Evolutionary conservation across 1,140 invertebrate genomes (phyloP).

Genomic region (Magallana gigas): DNA sequence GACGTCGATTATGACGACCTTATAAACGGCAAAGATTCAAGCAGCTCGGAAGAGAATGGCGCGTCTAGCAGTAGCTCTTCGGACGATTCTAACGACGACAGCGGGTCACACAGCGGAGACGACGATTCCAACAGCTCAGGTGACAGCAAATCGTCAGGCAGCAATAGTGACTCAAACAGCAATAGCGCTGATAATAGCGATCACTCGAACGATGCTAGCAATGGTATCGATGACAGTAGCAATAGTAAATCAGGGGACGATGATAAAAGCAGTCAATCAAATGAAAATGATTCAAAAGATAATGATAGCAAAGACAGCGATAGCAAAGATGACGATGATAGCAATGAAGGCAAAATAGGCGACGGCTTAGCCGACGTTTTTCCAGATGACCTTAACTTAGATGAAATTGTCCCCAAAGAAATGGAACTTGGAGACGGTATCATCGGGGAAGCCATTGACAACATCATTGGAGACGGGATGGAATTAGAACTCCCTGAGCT

Average conservation of each 20-base stretch:
- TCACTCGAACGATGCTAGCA: background rate
- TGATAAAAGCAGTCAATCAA: background rate
- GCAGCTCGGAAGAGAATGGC: background rate
- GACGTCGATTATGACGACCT: background rate
- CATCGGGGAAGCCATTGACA: constrained; percentile 2
- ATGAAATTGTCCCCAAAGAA: constrained; percentile 7
- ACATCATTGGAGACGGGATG: background rate
- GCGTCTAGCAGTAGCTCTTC: too few relatives aligned
- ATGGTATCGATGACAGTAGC: background rate
- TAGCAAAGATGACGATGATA: background rate
- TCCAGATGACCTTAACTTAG: background rate
- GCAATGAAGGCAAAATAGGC: background rate
- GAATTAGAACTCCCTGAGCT: constrained; percentile 15
- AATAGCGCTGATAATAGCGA: background rate
- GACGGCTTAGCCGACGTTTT: background rate
- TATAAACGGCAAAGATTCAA: background rate
- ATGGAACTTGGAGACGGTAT: constrained; percentile 7
- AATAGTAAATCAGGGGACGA: background rate
- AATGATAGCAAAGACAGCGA: background rate
- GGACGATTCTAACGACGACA: background rate
- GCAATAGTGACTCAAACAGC: background rate
- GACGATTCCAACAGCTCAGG: background rate
- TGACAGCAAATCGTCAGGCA: background rate
- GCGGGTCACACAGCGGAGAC: background rate
- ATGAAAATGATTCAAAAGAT: background rate